Percentiles rank a stretch among this genome's conserved stretches.
These are phyloP conservation scores for Tetropium fuscum DNA, from an alignment of 2,888 invertebrate species.

Conservation along the genomic window DNA sequence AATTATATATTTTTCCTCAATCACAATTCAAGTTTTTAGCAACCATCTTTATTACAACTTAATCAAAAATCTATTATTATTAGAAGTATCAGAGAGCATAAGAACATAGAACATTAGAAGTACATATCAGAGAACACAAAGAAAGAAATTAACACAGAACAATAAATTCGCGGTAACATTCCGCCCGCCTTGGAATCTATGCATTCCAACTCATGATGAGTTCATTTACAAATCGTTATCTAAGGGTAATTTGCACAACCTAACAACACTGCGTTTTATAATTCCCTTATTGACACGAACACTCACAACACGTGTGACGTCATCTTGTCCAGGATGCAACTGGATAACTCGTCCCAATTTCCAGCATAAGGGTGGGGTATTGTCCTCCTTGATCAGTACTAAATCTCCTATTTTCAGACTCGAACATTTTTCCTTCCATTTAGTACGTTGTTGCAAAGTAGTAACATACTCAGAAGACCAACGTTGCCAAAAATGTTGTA, in stretches of 20 bases:
- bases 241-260: background rate
- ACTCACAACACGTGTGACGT: constrained; percentile 1
- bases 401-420: constrained; percentile 1
- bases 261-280: background rate
- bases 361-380: constrained; percentile 22
- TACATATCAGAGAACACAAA: too few relatives aligned
- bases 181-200: too few relatives aligned
- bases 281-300: background rate
- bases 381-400: constrained; percentile 22
- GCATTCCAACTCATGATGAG: too few relatives aligned
- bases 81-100: too few relatives aligned
- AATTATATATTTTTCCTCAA: too few relatives aligned
- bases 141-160: too few relatives aligned
- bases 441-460: constrained; percentile 37
- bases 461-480: constrained; percentile 47
- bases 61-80: too few relatives aligned
- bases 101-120: too few relatives aligned
- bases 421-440: constrained; percentile 22
- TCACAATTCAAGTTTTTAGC: too few relatives aligned
- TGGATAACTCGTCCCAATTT: constrained; percentile 8
- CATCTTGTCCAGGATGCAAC: constrained; percentile 15
- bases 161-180: too few relatives aligned
- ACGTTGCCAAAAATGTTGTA: constrained; percentile 43
- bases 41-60: too few relatives aligned
- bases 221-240: too few relatives aligned